Percentiles rank a stretch among this genome's conserved stretches.
phyloP scores from a whole-genome alignment of 1,140 invertebrate species.

The Cyphomyrmex costatus region DNA sequence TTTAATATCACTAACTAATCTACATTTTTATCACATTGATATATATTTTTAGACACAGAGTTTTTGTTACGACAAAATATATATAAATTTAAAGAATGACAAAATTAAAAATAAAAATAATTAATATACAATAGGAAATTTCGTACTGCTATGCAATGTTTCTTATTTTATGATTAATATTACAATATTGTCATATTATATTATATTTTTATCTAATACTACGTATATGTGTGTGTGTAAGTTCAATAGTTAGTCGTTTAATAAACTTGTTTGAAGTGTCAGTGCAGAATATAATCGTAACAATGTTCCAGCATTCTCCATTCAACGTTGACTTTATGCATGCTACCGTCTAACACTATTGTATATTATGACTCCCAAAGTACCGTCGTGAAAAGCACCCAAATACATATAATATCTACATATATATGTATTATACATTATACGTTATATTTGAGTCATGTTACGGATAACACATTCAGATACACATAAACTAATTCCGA shows the following conservation, averaged over 20 bases:
- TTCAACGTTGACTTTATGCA: conserved; percentile 34
- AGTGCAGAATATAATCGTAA: conserved; percentile 8
- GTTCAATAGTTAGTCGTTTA: conserved; percentile 8
- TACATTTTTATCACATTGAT: not conserved
- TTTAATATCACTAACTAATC: conserved; percentile 1
- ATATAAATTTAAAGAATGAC: not conserved
- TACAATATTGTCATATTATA: not conserved
- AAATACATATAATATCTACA: not conserved
- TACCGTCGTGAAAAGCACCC: conserved; percentile 7
- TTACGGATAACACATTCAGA: not conserved
- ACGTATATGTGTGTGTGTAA: not conserved
- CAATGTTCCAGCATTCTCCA: conserved; percentile 12
- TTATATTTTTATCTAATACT: not conserved
- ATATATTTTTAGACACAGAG: not conserved
- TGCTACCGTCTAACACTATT: conserved; percentile 21
- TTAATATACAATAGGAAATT: not conserved
- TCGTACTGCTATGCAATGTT: not conserved
- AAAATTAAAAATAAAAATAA: not conserved
- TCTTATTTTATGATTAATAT: not conserved
- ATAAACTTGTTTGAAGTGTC: conserved; percentile 33
- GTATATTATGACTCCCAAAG: conserved; percentile 22
- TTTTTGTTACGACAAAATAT: not conserved
- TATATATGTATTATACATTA: too few species aligned
- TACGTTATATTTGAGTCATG: not conserved
- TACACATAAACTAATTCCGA: not conserved